Base-by-base conservation (phyloP, 2,797 vertebrate species). In the Schizothorax lantsangensis region DNA sequence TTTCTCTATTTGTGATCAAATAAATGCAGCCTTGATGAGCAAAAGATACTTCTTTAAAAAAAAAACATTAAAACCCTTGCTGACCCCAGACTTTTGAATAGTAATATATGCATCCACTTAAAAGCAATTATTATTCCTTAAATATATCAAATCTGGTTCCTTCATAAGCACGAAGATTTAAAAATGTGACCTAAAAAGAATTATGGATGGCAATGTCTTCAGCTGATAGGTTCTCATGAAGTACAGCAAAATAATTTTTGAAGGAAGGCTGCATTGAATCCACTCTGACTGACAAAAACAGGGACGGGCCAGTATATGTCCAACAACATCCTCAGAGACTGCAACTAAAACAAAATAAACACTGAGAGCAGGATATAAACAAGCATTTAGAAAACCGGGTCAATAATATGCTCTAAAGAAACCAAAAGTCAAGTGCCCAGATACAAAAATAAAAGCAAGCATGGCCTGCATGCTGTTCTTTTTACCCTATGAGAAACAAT, bases 331-430 rank as follows among this genome's bases (percentile, higher is more conserved):
- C 43, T 78, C 26, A 26, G 14, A 9, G 38, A 87, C 82, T 83
- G 85, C 90, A 87, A 87, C 91, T 89, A 92, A 90, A 89, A 92
- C 88, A 86, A 93, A 92, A 92, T 83, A 84, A 26, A 82, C 78
- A 73, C 40, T 8, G 40, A 43, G 40, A 43, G 8, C 8, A 43
- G 88, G 86, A 91, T 23, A 77, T 71, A 79, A 79, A 62, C 38
- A 62, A 10, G 38, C 7, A 0, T 57, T 71, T 45, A 59, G 19
- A 49, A 26, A 72, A 43, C 36, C 72, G 26, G 66, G 43, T 69
- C 5, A 52, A 47, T n/a, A 85, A 49, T 26, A 47, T 45, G 47
- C 23, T 36, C 30, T 12, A 33, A 52, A 40, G 36, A 66, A 52
- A 84, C 8, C 14, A 47, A 26, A 74, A 83, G 52, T 43, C 68